A percentile compares a stretch with the other conserved stretches of the same genome.
Evolutionary conservation across 2,113 vertebrate species (phyloP).

Genomic region (Odobenus rosmarus): DNA sequence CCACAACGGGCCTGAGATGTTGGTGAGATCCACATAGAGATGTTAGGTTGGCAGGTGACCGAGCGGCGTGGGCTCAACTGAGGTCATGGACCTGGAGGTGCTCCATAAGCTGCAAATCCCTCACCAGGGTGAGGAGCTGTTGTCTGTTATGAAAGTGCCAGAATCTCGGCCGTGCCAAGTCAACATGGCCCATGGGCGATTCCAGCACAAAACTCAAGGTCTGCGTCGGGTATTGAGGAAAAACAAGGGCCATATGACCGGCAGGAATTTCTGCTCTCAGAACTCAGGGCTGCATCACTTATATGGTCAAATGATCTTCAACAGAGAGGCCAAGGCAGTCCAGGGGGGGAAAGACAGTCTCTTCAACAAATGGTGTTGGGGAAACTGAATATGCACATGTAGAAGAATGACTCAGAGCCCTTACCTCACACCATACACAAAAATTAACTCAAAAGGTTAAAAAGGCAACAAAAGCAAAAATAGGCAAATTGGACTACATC

Average conservation of each 20-base stretch:
- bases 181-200: background rate
- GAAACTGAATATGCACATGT: background rate
- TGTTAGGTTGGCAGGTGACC: background rate
- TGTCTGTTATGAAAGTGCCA: background rate
- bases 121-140: accelerated
- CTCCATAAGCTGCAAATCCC: background rate
- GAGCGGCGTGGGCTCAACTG: accelerated
- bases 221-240: background rate
- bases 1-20: background rate
- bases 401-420: background rate
- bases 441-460: background rate
- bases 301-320: background rate
- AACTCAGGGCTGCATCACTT: background rate
- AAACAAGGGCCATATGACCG: background rate
- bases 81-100: too few species aligned
- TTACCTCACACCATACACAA: background rate
- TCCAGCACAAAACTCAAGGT: background rate
- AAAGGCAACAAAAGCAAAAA: background rate
- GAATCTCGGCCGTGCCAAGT: background rate
- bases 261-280: background rate
- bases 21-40: too few species aligned
- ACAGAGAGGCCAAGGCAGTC: background rate
- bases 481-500: background rate
- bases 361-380: background rate
- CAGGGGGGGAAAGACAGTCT: background rate